These are phyloP conservation scores for Anomalospiza imberbis DNA, from an alignment of 2,797 vertebrate genomes.

Conservation along the genomic window DNA sequence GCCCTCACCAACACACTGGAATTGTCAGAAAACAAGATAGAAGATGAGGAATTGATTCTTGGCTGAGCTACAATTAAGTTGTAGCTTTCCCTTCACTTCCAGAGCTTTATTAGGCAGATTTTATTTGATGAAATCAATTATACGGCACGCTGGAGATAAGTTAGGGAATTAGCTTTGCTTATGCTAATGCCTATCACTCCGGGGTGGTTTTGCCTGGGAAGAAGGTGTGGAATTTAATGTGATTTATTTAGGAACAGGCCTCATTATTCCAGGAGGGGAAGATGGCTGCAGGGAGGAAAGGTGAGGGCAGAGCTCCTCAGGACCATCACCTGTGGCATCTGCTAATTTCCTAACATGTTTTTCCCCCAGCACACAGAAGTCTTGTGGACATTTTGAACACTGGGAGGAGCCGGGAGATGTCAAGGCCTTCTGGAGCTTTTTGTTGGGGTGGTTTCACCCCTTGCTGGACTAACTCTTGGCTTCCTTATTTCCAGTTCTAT, in stretches of 20 bases:
- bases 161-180: slow-evolving; percentile 21
- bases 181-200: background rate
- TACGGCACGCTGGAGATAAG: background rate
- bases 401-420: background rate
- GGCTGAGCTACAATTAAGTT: background rate
- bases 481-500: background rate
- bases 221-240: background rate
- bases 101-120: background rate
- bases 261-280: background rate
- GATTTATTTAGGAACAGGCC: background rate
- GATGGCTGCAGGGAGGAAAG: background rate
- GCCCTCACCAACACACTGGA: background rate
- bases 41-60: background rate
- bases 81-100: background rate
- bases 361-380: background rate
- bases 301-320: background rate
- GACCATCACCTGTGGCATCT: background rate
- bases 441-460: background rate
- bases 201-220: background rate
- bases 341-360: background rate
- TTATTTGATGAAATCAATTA: slow-evolving; percentile 11
- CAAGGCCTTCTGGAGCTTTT: background rate
- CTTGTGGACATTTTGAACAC: background rate
- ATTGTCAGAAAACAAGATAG: background rate
- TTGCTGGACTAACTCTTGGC: background rate